phyloP scores from a whole-genome alignment of 2,797 vertebrate genomes.

The Helarctos malayanus region DNA sequence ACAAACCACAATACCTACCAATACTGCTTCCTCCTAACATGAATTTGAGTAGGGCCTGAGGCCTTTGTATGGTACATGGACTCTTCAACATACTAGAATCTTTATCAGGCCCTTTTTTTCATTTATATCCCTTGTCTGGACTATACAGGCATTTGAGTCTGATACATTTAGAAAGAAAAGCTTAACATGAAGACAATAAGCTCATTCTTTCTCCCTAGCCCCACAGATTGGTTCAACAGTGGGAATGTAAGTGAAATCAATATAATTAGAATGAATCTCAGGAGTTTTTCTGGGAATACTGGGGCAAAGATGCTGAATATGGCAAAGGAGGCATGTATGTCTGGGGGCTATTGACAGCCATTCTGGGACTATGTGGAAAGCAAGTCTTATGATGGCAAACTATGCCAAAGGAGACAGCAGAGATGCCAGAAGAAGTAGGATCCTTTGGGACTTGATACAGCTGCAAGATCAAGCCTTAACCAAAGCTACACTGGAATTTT shows the following conservation, averaged over 20 bases:
- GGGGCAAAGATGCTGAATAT: not conserved
- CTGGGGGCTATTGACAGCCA: not conserved
- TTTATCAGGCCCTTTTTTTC: not conserved
- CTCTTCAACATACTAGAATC: not conserved
- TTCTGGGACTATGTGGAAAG: not conserved
- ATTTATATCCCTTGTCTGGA: not conserved
- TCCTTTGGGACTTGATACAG: not conserved
- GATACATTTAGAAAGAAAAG: conserved; percentile 3
- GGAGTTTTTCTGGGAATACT: not conserved
- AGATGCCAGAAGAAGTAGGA: not conserved
- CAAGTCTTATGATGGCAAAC: not conserved
- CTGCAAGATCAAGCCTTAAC: not conserved
- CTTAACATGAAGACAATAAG: not conserved
- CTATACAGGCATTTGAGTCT: conserved; percentile 1
- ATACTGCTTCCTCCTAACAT: not conserved
- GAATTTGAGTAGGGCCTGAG: not conserved
- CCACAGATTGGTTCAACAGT: conserved; percentile 9
- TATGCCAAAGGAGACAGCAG: not conserved
- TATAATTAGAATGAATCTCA: conserved; percentile 27
- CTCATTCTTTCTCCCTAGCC: not conserved
- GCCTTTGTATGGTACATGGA: not conserved
- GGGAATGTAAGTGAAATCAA: not conserved
- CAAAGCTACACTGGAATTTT: conserved; percentile 30
- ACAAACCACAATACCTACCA: conserved; percentile 8
- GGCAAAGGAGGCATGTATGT: not conserved